Base-by-base conservation (phyloP, 23 tunicate genomes). In the Aplidium turbinatum region DNA sequence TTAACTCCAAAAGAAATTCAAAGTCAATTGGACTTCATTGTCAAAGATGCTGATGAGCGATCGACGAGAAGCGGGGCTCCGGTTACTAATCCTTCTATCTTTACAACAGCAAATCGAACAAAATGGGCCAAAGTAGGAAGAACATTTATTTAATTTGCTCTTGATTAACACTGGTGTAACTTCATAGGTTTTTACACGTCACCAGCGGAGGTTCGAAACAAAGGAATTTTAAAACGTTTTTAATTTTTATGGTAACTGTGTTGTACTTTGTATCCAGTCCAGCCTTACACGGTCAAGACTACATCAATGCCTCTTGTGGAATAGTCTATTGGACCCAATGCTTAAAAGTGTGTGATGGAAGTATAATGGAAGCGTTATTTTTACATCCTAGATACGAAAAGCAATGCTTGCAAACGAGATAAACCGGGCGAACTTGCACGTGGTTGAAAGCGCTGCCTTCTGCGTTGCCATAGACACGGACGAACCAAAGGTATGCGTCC, bases 1-100 rank as follows among this genome's bases (percentile, higher is more conserved):
- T 35, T 91, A 24, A 89, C 91, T 31, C 85, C 91, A 45, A 56
- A 63, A 38, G 97, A 91, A 70, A 84, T 91, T 45, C 97, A 91
- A 50, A 25, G 57, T 26, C 86, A 84, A 60, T 58, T 91, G 24
- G 86, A 91, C 35, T 27, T 51, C n/a, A 73, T 91, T 6, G 30
- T 75, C 51, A 50, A 80, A 0, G 79, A 76, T 48, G 77, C 97
- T 9, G 60, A 70, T n/a, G 38, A 40, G 0, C 11, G 51, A 3
- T 42, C 72, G 0, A 6, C 58, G n/a, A 36, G 45, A 62, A 32
- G 38, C 63, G 58, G 38, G 13, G 2, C 34, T 26, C 20, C 23
- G 26, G 33, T 58, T 13, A 3, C 65, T 36, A 91, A 84, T 40
- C 97, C 97, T 2, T 45, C 72, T 2, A 33, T 91, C 31, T 91